Evolutionary conservation across 35 echinoderm and acorn worm genomes (phyloP).

Genomic region (Ptychodera flava): DNA sequence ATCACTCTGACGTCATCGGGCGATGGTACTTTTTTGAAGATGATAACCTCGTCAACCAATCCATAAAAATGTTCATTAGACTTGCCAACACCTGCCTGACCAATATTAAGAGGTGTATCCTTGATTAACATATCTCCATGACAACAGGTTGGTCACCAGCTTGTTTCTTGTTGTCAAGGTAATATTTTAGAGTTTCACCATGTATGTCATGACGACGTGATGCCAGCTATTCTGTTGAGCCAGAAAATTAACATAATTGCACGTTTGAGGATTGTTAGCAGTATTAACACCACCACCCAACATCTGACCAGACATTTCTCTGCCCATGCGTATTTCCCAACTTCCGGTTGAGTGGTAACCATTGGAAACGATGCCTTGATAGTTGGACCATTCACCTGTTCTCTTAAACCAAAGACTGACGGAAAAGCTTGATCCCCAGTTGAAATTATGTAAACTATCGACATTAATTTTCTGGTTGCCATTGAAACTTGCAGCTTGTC

Average conservation of each 20-base stretch:
- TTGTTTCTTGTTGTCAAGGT: conserved; percentile 31
- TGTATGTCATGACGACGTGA: conserved; percentile 72
- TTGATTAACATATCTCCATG: conserved; percentile 27
- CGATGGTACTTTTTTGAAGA: conserved; percentile 28
- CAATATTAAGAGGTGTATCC: conserved; percentile 50
- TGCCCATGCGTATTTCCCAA: conserved; percentile 77
- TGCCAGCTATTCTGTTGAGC: conserved; percentile 31
- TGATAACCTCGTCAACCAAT: conserved; percentile 63
- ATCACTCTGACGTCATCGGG: conserved; percentile 37
- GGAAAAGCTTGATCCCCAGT: conserved; percentile 34
- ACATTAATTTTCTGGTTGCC: conserved; percentile 26
- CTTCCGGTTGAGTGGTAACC: conserved; percentile 54
- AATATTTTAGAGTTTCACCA: conserved; percentile 26
- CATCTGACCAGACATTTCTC: conserved; percentile 30
- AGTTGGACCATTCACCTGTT: conserved; percentile 20
- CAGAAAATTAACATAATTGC: conserved; percentile 38
- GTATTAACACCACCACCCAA: conserved; percentile 42
- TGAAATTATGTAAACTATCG: conserved; percentile 20
- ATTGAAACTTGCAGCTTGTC: conserved; percentile 38
- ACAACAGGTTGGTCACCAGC: conserved; percentile 32
- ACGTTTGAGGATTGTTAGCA: conserved; percentile 11
- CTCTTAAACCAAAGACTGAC: conserved; percentile 64
- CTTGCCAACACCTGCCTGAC: conserved; percentile 51
- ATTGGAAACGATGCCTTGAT: conserved; percentile 59
- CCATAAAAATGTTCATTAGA: conserved; percentile 43